Conservation (phyloP, 2,797 vertebrate species). For the Poecilia picta region DNA sequence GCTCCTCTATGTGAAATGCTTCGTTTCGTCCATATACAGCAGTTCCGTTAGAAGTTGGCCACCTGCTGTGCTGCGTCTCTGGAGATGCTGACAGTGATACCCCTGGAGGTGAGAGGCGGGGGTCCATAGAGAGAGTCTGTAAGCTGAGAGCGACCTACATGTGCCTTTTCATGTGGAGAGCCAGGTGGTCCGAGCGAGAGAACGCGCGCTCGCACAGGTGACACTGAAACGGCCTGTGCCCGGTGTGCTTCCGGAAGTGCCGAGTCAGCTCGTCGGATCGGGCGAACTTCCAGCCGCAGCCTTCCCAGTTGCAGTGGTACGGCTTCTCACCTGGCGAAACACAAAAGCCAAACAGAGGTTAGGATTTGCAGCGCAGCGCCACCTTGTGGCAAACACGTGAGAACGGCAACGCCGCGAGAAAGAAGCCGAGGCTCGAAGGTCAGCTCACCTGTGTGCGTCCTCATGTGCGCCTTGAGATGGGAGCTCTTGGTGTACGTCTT, state of each 20-base stretch:
- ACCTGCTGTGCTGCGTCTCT: neutral
- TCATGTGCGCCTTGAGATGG: constrained; percentile 93
- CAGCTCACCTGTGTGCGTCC: constrained; percentile 90
- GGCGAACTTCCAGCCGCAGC: constrained; percentile 95
- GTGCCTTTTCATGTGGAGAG: constrained; percentile 96
- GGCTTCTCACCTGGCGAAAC: constrained; percentile 88
- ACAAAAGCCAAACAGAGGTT: neutral
- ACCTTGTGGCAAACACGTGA: neutral
- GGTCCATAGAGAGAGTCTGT: neutral
- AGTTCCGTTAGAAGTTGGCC: neutral
- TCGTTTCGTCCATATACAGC: neutral
- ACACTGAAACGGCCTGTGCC: constrained; percentile 92
- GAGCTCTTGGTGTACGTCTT: constrained; percentile 96
- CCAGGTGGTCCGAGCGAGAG: constrained; percentile 91
- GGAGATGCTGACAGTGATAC: constrained; percentile 3
- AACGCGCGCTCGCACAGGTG: constrained; percentile 93
- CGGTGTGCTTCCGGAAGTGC: constrained; percentile 93
- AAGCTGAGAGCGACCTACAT: constrained; percentile 75
- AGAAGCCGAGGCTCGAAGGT: neutral
- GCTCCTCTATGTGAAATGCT: neutral
- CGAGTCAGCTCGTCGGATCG: constrained; percentile 92
- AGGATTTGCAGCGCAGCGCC: neutral
- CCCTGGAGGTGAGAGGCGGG: neutral
- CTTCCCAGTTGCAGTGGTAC: constrained; percentile 95
- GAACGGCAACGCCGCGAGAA: neutral